These are phyloP conservation scores for Lasiurus cinereus DNA, from an alignment of 2,113 vertebrate genomes.

Conservation along the genomic window DNA sequence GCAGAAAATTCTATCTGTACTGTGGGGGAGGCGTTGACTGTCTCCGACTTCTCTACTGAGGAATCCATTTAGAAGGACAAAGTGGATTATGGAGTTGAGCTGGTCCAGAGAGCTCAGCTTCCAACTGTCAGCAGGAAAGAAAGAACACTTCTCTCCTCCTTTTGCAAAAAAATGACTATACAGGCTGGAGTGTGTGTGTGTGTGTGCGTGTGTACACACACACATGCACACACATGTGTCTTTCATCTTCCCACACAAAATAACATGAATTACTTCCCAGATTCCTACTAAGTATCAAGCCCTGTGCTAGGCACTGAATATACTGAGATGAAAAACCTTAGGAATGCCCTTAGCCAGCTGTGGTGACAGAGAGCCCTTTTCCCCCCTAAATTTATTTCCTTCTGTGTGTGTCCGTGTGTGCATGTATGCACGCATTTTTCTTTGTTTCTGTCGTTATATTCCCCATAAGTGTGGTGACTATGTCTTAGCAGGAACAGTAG, in stretches of 20 bases:
- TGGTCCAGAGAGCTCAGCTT: conserved; percentile 44
- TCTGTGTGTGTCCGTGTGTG: accelerated
- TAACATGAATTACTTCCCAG: background rate
- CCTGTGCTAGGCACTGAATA: background rate
- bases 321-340: background rate
- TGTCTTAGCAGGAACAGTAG: background rate
- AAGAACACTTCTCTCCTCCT: conserved; percentile 16
- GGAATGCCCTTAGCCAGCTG: accelerated
- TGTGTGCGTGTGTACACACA: too few relatives aligned
- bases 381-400: accelerated
- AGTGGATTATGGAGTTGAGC: conserved; percentile 67
- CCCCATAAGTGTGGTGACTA: too few relatives aligned
- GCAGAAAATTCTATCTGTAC: conserved; percentile 88
- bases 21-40: conserved; percentile 82
- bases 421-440: background rate
- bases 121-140: background rate
- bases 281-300: background rate
- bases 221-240: too few relatives aligned
- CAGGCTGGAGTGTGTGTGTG: background rate
- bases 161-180: background rate
- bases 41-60: conserved; percentile 83
- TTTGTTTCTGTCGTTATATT: background rate
- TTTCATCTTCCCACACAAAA: background rate
- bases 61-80: conserved; percentile 84
- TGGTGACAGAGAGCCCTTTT: background rate